Percentiles rank a stretch among this genome's conserved stretches.
Evolutionary conservation across 2,113 vertebrate genomes (phyloP).

Genomic region (Leuciscus idus): DNA sequence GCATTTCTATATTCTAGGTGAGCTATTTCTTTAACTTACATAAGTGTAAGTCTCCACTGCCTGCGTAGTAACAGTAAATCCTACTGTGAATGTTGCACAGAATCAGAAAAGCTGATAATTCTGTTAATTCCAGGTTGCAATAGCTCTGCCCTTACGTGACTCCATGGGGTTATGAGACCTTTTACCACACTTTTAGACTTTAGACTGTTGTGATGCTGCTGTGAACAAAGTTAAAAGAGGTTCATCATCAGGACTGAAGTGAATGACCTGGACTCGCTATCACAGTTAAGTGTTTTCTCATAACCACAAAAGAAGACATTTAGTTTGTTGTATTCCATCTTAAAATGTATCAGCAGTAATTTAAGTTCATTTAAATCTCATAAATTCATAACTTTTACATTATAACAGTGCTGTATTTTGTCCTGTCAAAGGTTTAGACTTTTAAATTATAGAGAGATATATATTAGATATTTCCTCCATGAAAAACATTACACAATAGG

Average conservation of each 20-base stretch:
- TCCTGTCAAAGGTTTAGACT: neutral
- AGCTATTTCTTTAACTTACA: neutral
- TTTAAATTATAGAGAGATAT: no score
- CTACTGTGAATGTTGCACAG: neutral
- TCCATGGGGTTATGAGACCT: neutral
- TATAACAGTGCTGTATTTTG: neutral
- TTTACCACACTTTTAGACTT: no score
- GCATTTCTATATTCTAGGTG: neutral
- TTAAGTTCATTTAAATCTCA: no score
- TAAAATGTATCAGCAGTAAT: neutral
- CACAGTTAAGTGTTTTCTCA: no score
- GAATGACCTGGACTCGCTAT: neutral
- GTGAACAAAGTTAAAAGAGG: no score
- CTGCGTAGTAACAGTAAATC: constrained; percentile 29
- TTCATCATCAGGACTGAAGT: neutral
- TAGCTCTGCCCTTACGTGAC: neutral
- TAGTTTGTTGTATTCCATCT: neutral
- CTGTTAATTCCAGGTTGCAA: neutral
- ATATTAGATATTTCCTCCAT: neutral
- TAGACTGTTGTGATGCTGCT: no score
- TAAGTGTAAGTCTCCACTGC: neutral
- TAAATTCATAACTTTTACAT: neutral
- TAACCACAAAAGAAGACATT: no score
- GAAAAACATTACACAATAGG: neutral
- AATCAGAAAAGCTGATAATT: neutral